A percentile compares a stretch with the other conserved stretches of the same genome.
These are phyloP conservation scores for Tretioscincus oriximinensis DNA, from an alignment of 2,113 vertebrate species.

Conservation along the genomic window DNA sequence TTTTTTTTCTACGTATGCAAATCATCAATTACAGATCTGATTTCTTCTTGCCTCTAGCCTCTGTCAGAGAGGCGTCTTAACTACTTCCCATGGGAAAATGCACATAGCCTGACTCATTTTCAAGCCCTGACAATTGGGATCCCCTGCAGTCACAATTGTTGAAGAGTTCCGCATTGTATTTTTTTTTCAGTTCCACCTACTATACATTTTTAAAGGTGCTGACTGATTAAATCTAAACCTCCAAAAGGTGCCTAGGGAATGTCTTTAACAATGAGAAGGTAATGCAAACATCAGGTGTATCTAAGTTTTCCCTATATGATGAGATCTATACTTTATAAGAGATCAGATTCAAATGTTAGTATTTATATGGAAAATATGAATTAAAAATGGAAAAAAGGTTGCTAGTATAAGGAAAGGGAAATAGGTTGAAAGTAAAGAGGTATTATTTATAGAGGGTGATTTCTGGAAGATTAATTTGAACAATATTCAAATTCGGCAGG, in stretches of 20 bases:
- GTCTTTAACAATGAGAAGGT: constrained; percentile 82
- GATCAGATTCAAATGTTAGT: constrained; percentile 22
- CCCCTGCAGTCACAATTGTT: constrained; percentile 75
- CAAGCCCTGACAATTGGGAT: constrained; percentile 72
- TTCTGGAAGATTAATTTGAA: background rate
- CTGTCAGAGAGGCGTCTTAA: constrained; percentile 79
- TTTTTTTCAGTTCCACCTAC: constrained; percentile 56
- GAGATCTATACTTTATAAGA: constrained; percentile 16
- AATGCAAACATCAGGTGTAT: constrained; percentile 70
- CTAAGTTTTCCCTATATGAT: constrained; percentile 50
- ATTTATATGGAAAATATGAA: constrained; percentile 13
- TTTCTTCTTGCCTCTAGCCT: constrained; percentile 78
- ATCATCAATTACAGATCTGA: constrained; percentile 65
- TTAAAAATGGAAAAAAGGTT: background rate
- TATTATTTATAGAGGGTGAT: background rate
- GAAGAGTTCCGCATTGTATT: constrained; percentile 66
- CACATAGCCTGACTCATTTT: constrained; percentile 69
- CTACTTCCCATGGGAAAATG: constrained; percentile 74
- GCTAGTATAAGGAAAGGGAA: background rate
- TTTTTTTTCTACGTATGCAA: constrained; percentile 63
- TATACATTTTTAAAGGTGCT: constrained; percentile 74
- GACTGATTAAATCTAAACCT: constrained; percentile 85
- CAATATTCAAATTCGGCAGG: background rate
- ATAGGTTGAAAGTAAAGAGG: background rate
- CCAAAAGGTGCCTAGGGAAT: constrained; percentile 84